Conservation (phyloP, 2,797 vertebrate species). For the Myioborus melanocephalus region DNA sequence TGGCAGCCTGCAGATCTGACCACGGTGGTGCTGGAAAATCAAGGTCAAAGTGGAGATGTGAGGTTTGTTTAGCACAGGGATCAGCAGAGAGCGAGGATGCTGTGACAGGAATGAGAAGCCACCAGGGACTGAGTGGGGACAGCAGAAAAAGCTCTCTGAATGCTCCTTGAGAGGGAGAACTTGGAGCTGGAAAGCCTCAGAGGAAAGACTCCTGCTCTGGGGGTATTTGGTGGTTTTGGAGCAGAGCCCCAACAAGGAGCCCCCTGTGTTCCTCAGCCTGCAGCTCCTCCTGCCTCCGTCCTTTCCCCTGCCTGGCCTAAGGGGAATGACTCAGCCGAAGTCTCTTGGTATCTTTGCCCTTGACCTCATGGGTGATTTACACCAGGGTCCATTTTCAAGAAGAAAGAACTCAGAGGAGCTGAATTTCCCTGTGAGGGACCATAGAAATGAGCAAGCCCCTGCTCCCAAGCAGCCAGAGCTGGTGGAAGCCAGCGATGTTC, state of each 20-base stretch:
- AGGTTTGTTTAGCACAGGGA: neutral
- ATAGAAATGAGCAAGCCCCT: fast-evolving
- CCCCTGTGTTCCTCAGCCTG: neutral
- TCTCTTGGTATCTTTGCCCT: neutral
- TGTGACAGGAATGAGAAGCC: neutral
- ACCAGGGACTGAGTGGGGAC: neutral
- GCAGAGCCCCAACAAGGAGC: neutral
- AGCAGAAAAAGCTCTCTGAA: neutral
- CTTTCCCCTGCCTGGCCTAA: neutral
- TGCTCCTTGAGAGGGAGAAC: neutral
- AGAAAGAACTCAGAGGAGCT: neutral
- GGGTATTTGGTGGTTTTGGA: neutral
- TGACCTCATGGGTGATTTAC: neutral
- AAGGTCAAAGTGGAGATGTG: neutral
- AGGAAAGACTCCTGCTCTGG: neutral
- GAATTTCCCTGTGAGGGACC: neutral
- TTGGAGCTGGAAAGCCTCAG: neutral
- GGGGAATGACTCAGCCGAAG: neutral
- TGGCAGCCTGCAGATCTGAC: neutral
- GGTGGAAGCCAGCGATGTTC: neutral
- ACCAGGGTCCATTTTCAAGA: neutral
- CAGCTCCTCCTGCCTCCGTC: neutral
- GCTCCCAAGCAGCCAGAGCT: neutral
- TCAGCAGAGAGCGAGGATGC: neutral
- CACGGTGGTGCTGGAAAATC: neutral